Percentiles rank a stretch among this genome's conserved stretches.
phyloP scores from a whole-genome alignment of 2,797 vertebrate species.

The Siniperca undulata region DNA sequence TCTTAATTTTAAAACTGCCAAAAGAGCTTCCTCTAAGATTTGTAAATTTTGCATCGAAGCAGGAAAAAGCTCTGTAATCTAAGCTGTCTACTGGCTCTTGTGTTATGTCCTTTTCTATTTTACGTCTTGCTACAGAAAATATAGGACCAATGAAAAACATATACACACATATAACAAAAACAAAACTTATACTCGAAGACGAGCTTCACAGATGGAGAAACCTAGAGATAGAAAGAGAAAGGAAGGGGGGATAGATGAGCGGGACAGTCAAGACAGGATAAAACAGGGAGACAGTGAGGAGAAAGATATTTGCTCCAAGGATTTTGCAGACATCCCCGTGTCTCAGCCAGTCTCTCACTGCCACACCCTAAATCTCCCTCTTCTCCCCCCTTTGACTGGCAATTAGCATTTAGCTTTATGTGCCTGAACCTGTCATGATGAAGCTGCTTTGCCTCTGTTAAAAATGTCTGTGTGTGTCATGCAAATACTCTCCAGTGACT shows the following conservation, averaged over 20 bases:
- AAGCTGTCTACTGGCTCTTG: not conserved
- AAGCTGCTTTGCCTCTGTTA: constrained; percentile 3
- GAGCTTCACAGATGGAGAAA: constrained; percentile 2
- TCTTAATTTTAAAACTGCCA: not conserved
- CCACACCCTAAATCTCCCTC: constrained; percentile 43
- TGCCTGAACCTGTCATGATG: constrained; percentile 54
- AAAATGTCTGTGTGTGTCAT: constrained; percentile 25
- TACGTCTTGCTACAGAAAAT: not conserved
- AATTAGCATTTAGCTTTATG: constrained; percentile 36
- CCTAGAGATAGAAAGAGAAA: not conserved
- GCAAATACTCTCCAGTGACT: constrained; percentile 20
- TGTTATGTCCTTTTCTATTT: not conserved
- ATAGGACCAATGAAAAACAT: not conserved
- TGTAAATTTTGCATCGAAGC: not conserved
- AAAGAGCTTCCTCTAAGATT: not conserved
- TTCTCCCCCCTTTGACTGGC: constrained; percentile 17
- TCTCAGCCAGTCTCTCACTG: constrained; percentile 35
- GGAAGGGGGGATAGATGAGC: constrained; percentile 17
- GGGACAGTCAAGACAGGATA: constrained; percentile 45
- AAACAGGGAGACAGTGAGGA: constrained; percentile 34
- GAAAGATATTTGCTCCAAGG: constrained; percentile 32
- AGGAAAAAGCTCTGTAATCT: not conserved
- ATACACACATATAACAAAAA: not conserved
- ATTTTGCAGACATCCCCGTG: constrained; percentile 36
- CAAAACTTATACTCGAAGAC: not conserved